Evolutionary conservation across 2,113 vertebrate species (phyloP), one percentile per base, ranked within the genome.

Genomic region (Pitta sordida): DNA sequence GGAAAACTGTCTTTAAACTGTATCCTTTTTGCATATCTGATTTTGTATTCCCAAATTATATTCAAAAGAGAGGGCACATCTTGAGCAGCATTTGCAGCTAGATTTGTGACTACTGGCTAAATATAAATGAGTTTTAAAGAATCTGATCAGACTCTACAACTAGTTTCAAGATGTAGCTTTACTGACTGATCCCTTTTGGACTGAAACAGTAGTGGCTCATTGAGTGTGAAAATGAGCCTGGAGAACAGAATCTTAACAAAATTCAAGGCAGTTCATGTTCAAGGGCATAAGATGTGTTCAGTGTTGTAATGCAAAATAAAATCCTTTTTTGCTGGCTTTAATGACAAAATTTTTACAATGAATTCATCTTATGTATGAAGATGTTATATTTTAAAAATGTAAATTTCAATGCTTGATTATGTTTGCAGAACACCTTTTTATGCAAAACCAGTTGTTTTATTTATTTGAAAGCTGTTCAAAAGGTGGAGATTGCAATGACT

Each of bases 171-270:
- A 92, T 39, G 62, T 32, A 90, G 82, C 51, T 88, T 83, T 84
- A 85, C 82, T 83, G 60, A 81, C 80, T 70, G 78, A 93, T 83
- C 75, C 67, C 36, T 96, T 82, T 36, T 87, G 30, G 85, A 86
- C 55, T 80, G 82, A 77, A 86, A 80, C 49, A 76, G 89, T 26
- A 82, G 77, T 71, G 70, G 73, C 86, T 93, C 63, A 85, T 34
- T 94, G 90, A 95, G 44, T 85, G 52, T 64, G 79, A 93, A 96
- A 95, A 91, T 80, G 73, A 68, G 90, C 88, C 75, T 23, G 58
- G 75, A 82, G 90, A 94, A 58, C 48, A 92, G 79, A 74, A 37
- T 48, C 69, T 92, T 82, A 86, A 80, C 48, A 92, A 77, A 91
- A 95, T 81, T 88, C 79, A 76, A 48, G 63, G 75, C 89, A 90